These are phyloP conservation scores for Drosophila repletoides DNA, from an alignment of 1,140 invertebrate genomes.

Conservation along the genomic window DNA sequence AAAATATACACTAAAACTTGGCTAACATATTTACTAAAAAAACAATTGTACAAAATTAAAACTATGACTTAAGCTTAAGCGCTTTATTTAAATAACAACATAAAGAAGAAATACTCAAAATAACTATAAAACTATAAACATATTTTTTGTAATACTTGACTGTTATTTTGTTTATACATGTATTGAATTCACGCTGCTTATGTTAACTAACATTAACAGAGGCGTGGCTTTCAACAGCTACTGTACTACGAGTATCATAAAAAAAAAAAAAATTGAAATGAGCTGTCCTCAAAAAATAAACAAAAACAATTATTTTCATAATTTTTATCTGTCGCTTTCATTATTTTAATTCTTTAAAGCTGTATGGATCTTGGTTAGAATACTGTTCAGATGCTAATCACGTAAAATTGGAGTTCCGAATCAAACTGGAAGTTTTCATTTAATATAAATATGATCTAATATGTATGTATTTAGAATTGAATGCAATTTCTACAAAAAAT, in stretches of 20 bases:
- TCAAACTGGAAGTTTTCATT: too few species aligned
- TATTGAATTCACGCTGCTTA: conserved; percentile 4
- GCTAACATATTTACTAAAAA: conserved; percentile 64
- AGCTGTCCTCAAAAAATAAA: conserved; percentile 47
- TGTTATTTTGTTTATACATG: conserved; percentile 57
- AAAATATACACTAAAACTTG: conserved; percentile 34
- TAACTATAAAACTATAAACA: too few species aligned
- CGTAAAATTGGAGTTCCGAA: too few species aligned
- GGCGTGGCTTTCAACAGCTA: not conserved
- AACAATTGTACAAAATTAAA: conserved; percentile 73
- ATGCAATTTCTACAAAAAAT: too few species aligned
- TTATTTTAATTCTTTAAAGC: not conserved
- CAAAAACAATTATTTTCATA: conserved; percentile 58
- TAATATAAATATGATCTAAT: too few species aligned
- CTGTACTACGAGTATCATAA: not conserved
- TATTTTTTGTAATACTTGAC: conserved; percentile 68
- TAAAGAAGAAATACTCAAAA: conserved; percentile 61
- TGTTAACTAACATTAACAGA: conserved; percentile 18
- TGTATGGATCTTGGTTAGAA: too few species aligned
- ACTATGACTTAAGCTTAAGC: conserved; percentile 63
- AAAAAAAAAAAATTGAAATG: too few species aligned
- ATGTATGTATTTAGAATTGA: too few species aligned
- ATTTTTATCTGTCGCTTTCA: not conserved
- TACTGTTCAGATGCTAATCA: too few species aligned
- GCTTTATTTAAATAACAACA: conserved; percentile 42